A percentile compares a stretch with the other conserved stretches of the same genome.
These are phyloP conservation scores for Gymnopithys bicolor DNA, from an alignment of 2,797 vertebrate species.

Conservation along the genomic window DNA sequence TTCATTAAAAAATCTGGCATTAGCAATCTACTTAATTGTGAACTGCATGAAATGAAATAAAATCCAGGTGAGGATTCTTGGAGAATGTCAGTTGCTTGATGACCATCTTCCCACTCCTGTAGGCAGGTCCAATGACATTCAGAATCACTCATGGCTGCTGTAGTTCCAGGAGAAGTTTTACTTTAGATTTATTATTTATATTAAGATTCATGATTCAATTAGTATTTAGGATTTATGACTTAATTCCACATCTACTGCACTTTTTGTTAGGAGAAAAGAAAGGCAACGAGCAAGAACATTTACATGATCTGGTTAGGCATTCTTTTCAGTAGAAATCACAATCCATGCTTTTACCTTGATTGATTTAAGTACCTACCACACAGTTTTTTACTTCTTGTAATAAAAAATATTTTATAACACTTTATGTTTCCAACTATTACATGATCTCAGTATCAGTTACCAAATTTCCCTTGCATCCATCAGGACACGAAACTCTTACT, in stretches of 20 bases:
- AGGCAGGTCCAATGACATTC: neutral
- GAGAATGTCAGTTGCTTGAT: neutral
- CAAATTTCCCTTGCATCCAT: neutral
- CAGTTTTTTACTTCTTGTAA: neutral
- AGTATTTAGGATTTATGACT: neutral
- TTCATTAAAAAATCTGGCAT: neutral
- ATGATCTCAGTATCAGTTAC: neutral
- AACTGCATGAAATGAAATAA: neutral
- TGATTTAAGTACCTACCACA: neutral
- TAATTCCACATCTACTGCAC: neutral
- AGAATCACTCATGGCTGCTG: neutral
- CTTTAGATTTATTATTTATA: neutral
- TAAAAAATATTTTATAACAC: neutral
- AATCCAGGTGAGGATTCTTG: neutral
- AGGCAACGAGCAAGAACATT: neutral
- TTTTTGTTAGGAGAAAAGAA: neutral
- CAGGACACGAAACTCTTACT: neutral
- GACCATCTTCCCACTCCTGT: neutral
- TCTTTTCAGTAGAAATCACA: neutral
- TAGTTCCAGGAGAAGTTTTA: neutral
- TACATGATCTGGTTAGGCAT: accelerated
- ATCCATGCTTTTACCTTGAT: neutral
- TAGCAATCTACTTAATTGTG: neutral
- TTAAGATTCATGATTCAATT: neutral
- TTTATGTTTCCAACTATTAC: neutral